Evolutionary conservation across 2,888 invertebrate species (phyloP).

Genomic region (Venustoraphidia nigricollis): DNA sequence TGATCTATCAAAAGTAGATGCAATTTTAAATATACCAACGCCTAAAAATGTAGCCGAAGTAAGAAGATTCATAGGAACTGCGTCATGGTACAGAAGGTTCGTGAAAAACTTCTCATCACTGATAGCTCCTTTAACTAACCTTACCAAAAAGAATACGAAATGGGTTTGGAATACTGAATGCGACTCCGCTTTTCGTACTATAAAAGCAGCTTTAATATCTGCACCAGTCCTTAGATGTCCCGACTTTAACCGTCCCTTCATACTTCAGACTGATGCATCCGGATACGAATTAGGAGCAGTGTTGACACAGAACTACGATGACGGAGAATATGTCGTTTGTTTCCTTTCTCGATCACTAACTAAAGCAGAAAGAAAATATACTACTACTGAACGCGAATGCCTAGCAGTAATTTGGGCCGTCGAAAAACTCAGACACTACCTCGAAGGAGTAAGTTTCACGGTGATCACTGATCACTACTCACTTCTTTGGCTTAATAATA

Average conservation of each 20-base stretch:
- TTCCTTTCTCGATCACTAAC: constrained; percentile 11
- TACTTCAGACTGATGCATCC: constrained; percentile 11
- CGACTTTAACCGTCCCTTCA: constrained; percentile 7
- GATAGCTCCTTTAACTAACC: neutral
- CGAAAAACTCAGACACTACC: too few species aligned
- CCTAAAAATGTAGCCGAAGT: too few species aligned
- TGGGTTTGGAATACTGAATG: neutral
- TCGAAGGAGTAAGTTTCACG: constrained; percentile 11
- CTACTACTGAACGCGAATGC: constrained; percentile 12
- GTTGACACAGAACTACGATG: constrained; percentile 9
- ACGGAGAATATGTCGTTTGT: constrained; percentile 10
- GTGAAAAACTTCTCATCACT: neutral
- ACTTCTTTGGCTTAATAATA: constrained; percentile 9
- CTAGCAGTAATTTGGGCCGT: constrained; percentile 13
- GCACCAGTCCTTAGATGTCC: constrained; percentile 5
- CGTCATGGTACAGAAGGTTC: too few species aligned
- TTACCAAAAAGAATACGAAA: neutral
- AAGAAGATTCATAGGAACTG: too few species aligned
- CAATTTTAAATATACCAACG: too few species aligned
- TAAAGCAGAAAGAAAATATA: constrained; percentile 9
- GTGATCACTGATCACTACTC: constrained; percentile 13
- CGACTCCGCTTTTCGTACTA: neutral
- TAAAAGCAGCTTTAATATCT: too few species aligned
- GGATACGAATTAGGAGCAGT: constrained; percentile 10
- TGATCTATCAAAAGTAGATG: too few species aligned